Evolutionary conservation across 2,797 vertebrate genomes (phyloP).

Genomic region (Scomberomorus guttatus): DNA sequence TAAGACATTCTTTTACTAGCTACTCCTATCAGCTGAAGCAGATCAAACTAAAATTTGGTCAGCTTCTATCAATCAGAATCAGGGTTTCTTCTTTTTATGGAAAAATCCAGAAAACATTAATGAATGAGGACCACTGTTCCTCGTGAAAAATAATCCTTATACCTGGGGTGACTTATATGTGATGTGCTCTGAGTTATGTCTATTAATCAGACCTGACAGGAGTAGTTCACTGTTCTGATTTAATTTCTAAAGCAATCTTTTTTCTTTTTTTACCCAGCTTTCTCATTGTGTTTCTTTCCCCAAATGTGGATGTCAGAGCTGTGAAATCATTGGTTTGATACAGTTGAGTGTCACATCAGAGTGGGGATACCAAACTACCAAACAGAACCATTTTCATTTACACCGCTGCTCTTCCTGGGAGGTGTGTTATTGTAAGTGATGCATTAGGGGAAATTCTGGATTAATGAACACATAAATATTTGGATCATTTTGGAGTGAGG

Average conservation of each 20-base stretch:
- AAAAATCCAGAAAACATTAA: no score
- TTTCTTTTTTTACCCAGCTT: not conserved
- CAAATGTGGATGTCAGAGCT: slow-evolving; percentile 19
- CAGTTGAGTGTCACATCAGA: slow-evolving; percentile 15
- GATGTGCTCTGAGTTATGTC: not conserved
- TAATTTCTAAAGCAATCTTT: not conserved
- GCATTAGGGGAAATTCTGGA: slow-evolving; percentile 83
- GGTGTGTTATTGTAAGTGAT: slow-evolving; percentile 78
- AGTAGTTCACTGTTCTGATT: not conserved
- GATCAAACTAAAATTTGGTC: no score
- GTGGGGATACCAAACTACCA: slow-evolving; percentile 29
- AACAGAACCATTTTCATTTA: slow-evolving; percentile 43
- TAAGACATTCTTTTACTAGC: no score
- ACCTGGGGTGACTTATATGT: not conserved
- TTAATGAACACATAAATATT: slow-evolving; percentile 83
- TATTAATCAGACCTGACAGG: slow-evolving; percentile 16
- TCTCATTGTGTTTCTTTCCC: slow-evolving; percentile 19
- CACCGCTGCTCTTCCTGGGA: slow-evolving; percentile 44
- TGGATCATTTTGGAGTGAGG: slow-evolving; percentile 75
- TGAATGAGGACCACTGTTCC: no score
- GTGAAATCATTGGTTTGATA: slow-evolving; percentile 28
- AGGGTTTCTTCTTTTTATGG: no score
- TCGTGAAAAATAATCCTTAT: no score
- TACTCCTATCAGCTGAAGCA: no score
- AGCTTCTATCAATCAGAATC: no score